Evolutionary conservation across 1,140 invertebrate genomes (phyloP).

Genomic region (Drosophila gunungcola): DNA sequence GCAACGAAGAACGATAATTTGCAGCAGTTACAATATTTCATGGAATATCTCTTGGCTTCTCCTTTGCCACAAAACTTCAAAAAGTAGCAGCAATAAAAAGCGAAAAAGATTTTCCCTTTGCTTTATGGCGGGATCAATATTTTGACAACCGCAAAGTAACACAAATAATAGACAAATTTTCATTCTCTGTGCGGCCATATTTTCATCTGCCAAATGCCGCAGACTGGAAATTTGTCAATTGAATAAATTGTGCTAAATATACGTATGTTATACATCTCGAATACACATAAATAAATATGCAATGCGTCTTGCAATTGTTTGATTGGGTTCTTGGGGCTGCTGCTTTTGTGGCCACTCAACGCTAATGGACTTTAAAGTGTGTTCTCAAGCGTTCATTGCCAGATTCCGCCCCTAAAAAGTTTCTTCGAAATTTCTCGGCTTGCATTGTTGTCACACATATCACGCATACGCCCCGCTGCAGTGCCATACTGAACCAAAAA

Average conservation of each 20-base stretch:
- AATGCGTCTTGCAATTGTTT: constrained; percentile 46
- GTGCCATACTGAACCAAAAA: constrained; percentile 30
- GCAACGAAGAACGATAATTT: constrained; percentile 72
- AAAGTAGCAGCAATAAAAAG: constrained; percentile 53
- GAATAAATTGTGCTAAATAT: constrained; percentile 54
- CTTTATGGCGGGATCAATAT: constrained; percentile 41
- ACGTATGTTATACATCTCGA: constrained; percentile 22
- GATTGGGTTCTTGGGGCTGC: constrained; percentile 20
- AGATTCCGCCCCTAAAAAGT: constrained; percentile 40
- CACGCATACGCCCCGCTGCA: constrained; percentile 69
- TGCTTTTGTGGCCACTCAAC: constrained; percentile 59
- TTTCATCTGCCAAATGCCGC: constrained; percentile 46
- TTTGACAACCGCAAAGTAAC: constrained; percentile 50
- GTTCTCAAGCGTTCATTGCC: constrained; percentile 67
- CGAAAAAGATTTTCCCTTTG: constrained; percentile 42
- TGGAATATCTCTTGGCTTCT: constrained; percentile 55
- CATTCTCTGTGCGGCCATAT: constrained; percentile 38
- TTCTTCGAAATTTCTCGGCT: constrained; percentile 34
- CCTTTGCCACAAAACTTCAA: constrained; percentile 43
- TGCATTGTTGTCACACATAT: constrained; percentile 58
- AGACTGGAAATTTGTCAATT: constrained; percentile 51
- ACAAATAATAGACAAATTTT: constrained; percentile 43
- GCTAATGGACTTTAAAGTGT: constrained; percentile 83
- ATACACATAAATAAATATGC: constrained; percentile 48
- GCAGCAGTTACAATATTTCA: constrained; percentile 64